Evolutionary conservation across 2,113 vertebrate species (phyloP).

Genomic region (Ceyx margarethae): DNA sequence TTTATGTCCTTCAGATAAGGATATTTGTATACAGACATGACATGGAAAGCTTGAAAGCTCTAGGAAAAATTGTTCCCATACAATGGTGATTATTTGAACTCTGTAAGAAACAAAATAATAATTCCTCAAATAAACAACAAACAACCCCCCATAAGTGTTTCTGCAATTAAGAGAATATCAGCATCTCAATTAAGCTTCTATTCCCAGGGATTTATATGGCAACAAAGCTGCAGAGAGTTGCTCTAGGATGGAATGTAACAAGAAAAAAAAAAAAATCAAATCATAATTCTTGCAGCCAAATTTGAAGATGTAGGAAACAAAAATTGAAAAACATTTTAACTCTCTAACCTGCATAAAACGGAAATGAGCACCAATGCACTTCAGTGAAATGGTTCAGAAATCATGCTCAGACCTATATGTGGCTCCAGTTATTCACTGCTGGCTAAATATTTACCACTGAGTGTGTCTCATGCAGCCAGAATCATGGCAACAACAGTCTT

Average conservation of each 20-base stretch:
- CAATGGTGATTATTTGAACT: background rate
- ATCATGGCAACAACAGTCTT: background rate
- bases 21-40: background rate
- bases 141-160: background rate
- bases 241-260: background rate
- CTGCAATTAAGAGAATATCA: slow-evolving; percentile 4
- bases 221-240: background rate
- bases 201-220: background rate
- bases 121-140: background rate
- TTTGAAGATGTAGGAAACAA: background rate
- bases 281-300: background rate
- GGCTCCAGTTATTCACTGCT: background rate
- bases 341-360: background rate
- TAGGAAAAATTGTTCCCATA: background rate
- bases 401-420: background rate
- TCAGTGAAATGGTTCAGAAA: background rate
- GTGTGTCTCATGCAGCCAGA: background rate
- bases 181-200: background rate
- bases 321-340: background rate
- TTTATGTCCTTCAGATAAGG: background rate
- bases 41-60: background rate
- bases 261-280: background rate
- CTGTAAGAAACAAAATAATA: background rate
- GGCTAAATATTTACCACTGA: background rate
- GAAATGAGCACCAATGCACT: background rate